Evolutionary conservation across 2,113 vertebrate genomes (phyloP).

Genomic region (Pipra filicauda): DNA sequence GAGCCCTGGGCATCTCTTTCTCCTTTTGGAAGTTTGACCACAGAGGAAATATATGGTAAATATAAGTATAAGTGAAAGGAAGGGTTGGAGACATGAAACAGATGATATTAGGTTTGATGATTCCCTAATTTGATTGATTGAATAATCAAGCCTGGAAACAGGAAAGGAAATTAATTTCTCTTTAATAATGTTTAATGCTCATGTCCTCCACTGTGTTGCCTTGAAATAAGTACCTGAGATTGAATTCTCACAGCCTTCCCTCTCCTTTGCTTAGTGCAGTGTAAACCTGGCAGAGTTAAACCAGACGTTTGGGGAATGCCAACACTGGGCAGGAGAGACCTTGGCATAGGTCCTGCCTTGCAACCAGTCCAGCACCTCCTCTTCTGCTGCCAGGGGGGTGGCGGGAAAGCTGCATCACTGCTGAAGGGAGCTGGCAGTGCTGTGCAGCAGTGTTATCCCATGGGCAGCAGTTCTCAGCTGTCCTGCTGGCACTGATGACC

Average conservation of each 20-base stretch:
- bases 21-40: background rate
- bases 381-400: background rate
- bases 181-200: background rate
- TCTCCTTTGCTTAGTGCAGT: background rate
- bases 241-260: background rate
- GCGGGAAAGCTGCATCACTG: background rate
- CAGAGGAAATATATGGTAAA: background rate
- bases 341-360: rapidly evolving
- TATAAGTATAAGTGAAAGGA: background rate
- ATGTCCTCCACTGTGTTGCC: background rate
- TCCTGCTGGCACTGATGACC: background rate
- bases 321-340: background rate
- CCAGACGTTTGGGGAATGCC: background rate
- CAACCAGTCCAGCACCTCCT: background rate
- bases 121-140: background rate
- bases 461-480: background rate
- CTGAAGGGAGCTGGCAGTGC: rapidly evolving
- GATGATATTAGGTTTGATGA: background rate
- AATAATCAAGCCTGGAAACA: background rate
- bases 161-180: background rate
- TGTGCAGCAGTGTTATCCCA: rapidly evolving
- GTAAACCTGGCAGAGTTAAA: background rate
- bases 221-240: background rate
- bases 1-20: background rate
- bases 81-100: background rate